phyloP scores from a whole-genome alignment of 2,797 vertebrate species.

The Gymnoscopelus braueri region DNA sequence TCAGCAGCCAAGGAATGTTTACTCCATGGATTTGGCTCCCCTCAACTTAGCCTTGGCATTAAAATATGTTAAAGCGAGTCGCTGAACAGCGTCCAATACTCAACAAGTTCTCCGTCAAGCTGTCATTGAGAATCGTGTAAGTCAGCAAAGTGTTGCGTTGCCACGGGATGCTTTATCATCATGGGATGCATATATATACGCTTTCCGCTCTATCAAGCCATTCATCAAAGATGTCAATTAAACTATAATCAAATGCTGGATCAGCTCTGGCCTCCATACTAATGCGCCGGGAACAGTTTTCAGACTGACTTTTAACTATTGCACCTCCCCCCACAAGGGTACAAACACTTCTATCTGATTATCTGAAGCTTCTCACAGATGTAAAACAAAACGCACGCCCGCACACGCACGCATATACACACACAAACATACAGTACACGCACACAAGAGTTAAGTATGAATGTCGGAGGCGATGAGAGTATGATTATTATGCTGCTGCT shows the following conservation, averaged over 20 bases:
- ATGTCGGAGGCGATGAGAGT: too few relatives aligned
- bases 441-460: too few relatives aligned
- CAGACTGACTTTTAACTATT: slow-evolving; percentile 1
- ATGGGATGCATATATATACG: slow-evolving; percentile 28
- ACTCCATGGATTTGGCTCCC: slow-evolving; percentile 35
- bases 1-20: slow-evolving; percentile 49
- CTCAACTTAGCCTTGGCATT: slow-evolving; percentile 30
- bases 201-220: slow-evolving; percentile 40
- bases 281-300: slow-evolving; percentile 9
- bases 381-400: too few relatives aligned
- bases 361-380: too few relatives aligned
- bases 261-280: not conserved
- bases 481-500: too few relatives aligned
- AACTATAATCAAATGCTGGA: slow-evolving; percentile 49
- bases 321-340: too few relatives aligned
- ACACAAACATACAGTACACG: too few relatives aligned
- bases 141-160: slow-evolving; percentile 29
- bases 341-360: too few relatives aligned
- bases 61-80: slow-evolving; percentile 38
- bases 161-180: slow-evolving; percentile 30
- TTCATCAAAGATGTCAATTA: slow-evolving; percentile 64
- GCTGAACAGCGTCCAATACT: slow-evolving; percentile 10
- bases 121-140: not conserved
- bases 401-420: too few relatives aligned
- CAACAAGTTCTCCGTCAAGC: slow-evolving; percentile 10